Conservation (phyloP, 1,140 invertebrate species). For the Trichomalopsis sarcophagae region DNA sequence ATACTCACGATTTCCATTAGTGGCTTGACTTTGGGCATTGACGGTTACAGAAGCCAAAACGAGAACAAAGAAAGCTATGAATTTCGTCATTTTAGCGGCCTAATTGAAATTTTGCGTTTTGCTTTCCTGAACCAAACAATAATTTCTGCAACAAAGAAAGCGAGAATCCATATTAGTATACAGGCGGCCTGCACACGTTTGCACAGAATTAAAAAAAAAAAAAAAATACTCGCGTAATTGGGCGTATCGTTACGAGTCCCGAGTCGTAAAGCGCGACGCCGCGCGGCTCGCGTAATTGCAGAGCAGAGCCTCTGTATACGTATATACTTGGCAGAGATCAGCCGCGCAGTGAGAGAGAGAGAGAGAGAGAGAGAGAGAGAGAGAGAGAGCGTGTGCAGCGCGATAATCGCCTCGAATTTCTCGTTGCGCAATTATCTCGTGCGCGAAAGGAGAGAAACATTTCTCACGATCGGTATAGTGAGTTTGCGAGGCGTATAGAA, state of each 20-base stretch:
- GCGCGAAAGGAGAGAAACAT: slow-evolving; percentile 13
- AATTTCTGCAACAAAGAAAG: slow-evolving; percentile 44
- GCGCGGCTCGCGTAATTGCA: not conserved
- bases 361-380: not conserved
- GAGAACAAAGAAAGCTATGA: slow-evolving; percentile 64
- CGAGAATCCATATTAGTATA: not conserved
- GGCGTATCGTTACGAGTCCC: not conserved
- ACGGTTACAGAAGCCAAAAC: slow-evolving; percentile 61
- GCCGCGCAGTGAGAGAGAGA: too few species aligned
- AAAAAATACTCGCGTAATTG: not conserved
- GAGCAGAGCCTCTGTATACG: not conserved
- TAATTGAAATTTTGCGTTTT: slow-evolving; percentile 52
- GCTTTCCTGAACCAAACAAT: slow-evolving; percentile 53
- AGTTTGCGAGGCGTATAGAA: too few species aligned
- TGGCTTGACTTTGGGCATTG: slow-evolving; percentile 62
- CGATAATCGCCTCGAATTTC: slow-evolving; percentile 14
- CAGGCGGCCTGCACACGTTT: not conserved
- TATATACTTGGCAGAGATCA: not conserved
- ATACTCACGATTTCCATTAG: slow-evolving; percentile 65
- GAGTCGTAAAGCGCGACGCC: not conserved
- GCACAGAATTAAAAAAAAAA: not conserved
- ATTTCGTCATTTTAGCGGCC: slow-evolving; percentile 63
- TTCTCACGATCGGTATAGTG: not conserved
- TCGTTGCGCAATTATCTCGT: slow-evolving; percentile 32
- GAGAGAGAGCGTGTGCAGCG: not conserved